phyloP scores from a whole-genome alignment of 2,797 vertebrate species.

The Centropyge bicolor region DNA sequence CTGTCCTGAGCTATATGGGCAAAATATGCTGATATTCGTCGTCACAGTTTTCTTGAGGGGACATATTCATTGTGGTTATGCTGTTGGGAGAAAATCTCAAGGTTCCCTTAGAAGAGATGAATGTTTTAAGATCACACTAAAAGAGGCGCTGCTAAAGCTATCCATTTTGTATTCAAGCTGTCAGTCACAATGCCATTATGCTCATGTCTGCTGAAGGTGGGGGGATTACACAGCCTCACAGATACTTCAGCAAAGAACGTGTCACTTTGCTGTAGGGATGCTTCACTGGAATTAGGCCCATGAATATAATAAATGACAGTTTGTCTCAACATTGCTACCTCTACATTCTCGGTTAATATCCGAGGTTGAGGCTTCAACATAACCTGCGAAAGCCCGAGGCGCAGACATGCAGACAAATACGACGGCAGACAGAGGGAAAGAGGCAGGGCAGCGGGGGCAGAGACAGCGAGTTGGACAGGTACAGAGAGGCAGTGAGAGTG shows the following conservation, averaged over 20 bases:
- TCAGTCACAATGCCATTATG: conserved; percentile 65
- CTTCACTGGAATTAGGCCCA: conserved; percentile 44
- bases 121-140: conserved; percentile 56
- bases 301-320: conserved; percentile 60
- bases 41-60: conserved; percentile 19
- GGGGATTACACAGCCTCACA: conserved; percentile 37
- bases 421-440: conserved; percentile 23
- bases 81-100: conserved; percentile 45
- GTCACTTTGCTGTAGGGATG: conserved; percentile 47
- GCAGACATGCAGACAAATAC: conserved; percentile 23
- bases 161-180: conserved; percentile 67
- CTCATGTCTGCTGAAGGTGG: conserved; percentile 36
- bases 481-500: conserved; percentile 58
- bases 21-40: conserved; percentile 31
- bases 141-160: conserved; percentile 33
- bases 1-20: conserved; percentile 2
- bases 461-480: conserved; percentile 55
- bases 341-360: conserved; percentile 26
- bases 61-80: conserved; percentile 26
- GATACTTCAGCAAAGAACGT: conserved; percentile 49
- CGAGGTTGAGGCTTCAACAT: conserved; percentile 25
- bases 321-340: conserved; percentile 35
- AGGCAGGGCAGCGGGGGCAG: conserved; percentile 5
- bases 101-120: conserved; percentile 52
- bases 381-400: conserved; percentile 29